A percentile compares a stretch with the other conserved stretches of the same genome.
These are phyloP conservation scores for Achroia grisella DNA, from an alignment of 1,140 invertebrate genomes.

Conservation along the genomic window DNA sequence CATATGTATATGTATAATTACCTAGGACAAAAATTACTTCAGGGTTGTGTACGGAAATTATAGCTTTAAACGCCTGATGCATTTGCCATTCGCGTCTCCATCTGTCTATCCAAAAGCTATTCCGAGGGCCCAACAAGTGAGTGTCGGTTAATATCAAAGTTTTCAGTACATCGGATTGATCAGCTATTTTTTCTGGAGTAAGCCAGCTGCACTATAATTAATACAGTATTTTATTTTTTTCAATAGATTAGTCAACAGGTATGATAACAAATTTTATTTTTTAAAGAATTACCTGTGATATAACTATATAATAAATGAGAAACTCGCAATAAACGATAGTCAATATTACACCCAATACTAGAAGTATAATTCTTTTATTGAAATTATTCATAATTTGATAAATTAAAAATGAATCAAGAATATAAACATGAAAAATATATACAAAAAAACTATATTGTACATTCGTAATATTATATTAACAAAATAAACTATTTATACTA, in stretches of 20 bases:
- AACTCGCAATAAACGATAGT: slow-evolving; percentile 50
- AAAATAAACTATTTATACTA: too few species aligned
- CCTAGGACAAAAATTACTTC: slow-evolving; percentile 95
- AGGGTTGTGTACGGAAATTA: slow-evolving; percentile 87
- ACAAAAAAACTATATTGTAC: too few species aligned
- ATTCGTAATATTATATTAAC: too few species aligned
- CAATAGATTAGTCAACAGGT: too few species aligned
- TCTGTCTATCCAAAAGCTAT: slow-evolving; percentile 98
- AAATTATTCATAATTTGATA: slow-evolving; percentile 30
- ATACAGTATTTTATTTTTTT: too few species aligned
- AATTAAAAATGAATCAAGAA: too few species aligned
- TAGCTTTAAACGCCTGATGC: slow-evolving; percentile 93
- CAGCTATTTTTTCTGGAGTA: slow-evolving; percentile 11
- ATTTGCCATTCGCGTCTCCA: slow-evolving; percentile 98
- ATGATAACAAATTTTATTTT: not conserved
- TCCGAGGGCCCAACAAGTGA: slow-evolving; percentile 89
- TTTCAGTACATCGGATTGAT: slow-evolving; percentile 62
- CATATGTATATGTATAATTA: slow-evolving; percentile 44
- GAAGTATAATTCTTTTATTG: slow-evolving; percentile 37
- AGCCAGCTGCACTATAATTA: slow-evolving; percentile 52
- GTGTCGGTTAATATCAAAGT: slow-evolving; percentile 94
- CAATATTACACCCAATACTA: slow-evolving; percentile 34
- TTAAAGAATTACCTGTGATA: slow-evolving; percentile 38
- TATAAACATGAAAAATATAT: too few species aligned
- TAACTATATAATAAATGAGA: slow-evolving; percentile 49